Percentiles rank a stretch among this genome's conserved stretches.
These are phyloP conservation scores for Sebastes matsubarae DNA, from an alignment of 2,797 vertebrate species.

Conservation along the genomic window DNA sequence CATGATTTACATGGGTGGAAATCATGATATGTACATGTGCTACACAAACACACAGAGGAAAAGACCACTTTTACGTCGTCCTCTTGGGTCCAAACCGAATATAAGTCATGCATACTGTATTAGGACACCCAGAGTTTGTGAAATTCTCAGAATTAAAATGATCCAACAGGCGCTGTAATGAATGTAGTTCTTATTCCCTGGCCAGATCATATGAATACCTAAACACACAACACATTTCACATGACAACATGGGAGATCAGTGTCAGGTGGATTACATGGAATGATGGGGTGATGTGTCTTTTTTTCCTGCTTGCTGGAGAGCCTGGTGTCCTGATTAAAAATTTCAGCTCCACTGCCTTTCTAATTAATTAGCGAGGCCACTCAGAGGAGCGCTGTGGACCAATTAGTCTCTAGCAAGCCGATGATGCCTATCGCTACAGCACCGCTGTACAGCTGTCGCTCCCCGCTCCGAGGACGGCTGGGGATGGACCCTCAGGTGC, in stretches of 20 bases:
- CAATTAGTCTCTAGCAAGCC: constrained; percentile 83
- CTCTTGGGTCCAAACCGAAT: constrained; percentile 36
- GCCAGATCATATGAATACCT: constrained; percentile 62
- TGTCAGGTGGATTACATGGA: constrained; percentile 80
- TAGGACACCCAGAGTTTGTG: constrained; percentile 30
- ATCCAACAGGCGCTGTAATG: constrained; percentile 50
- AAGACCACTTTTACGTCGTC: neutral
- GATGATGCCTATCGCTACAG: constrained; percentile 81
- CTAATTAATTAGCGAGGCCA: constrained; percentile 86
- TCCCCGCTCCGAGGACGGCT: constrained; percentile 68
- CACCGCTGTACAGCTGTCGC: constrained; percentile 82
- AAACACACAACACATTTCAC: constrained; percentile 68
- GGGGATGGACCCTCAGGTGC: constrained; percentile 76
- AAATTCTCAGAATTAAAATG: constrained; percentile 55
- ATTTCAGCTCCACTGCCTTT: constrained; percentile 85
- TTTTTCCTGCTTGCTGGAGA: constrained; percentile 64
- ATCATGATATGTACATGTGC: constrained; percentile 16
- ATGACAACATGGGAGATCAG: constrained; percentile 70
- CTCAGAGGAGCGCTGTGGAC: constrained; percentile 79
- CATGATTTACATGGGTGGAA: constrained; percentile 9
- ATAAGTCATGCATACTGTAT: constrained; percentile 53
- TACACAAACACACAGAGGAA: constrained; percentile 25
- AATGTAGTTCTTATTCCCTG: constrained; percentile 63
- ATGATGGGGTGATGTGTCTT: constrained; percentile 75
- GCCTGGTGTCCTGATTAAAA: constrained; percentile 85